Evolutionary conservation across 1,140 invertebrate species (phyloP), one percentile per base, ranked within the genome.

Genomic region (Nixonia krombeini): DNA sequence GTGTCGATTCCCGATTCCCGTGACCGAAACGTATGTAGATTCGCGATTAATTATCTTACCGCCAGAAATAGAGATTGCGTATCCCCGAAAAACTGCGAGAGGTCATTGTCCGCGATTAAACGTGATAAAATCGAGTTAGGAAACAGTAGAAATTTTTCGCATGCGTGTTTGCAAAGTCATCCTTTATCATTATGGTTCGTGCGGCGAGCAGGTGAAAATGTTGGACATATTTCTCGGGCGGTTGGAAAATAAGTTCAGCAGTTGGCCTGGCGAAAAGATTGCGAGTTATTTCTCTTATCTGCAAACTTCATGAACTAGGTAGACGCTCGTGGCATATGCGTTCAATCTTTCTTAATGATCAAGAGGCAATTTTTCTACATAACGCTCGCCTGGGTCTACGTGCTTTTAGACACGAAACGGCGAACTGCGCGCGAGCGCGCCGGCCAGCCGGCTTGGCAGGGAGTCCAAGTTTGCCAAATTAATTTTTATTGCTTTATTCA

Each of bases 341-440:
- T 63, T 63, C 59, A 53, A 63, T 63, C 59, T 63, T 63, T 50
- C 59, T 63, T 63, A 63, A 63, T 63, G 59, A 63, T 63, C 59
- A 63, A 50, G 33, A 51, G 35, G 46, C 38, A 56, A 58, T 65
- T 65, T 65, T 57, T 65, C 53, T 53, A 53, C 45, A 65, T 65
- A 56, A 63, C 45, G 35, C 49, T 41, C 13, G 17, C n/a, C 18
- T 46, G 12, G 40, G 28, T 57, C 51, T 50, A 33, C 41, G 61
- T 49, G 33, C 40, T 50, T 31, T n/a, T 42, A 16, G 47, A 64
- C 53, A 49, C 53, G 45, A 65, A 65, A 42, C 12, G 49, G 40
- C 21, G 37, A 38, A 26, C 29, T 53, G 42, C 41, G 47, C 46
- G 37, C 47, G 42, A 65, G 58, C 49, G 50, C 21, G 16, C 25